Evolutionary conservation across 2,797 vertebrate species (phyloP).

Genomic region (Chaenodraco wilsoni): DNA sequence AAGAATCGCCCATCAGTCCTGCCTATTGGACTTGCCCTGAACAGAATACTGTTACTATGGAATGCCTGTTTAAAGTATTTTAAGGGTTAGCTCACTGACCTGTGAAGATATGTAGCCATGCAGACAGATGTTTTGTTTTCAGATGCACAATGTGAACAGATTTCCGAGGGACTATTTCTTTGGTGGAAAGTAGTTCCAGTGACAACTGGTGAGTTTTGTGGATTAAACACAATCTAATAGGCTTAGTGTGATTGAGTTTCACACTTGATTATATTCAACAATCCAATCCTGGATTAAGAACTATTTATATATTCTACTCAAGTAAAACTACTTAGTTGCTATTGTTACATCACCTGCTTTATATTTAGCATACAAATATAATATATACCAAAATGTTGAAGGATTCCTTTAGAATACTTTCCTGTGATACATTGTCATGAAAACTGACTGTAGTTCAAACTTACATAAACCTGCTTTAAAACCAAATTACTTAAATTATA

Average conservation of each 20-base stretch:
- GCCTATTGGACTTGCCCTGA: background rate
- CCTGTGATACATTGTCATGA: background rate
- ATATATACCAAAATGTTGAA: background rate
- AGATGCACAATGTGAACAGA: background rate
- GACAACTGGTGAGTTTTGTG: background rate
- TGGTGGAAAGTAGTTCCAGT: background rate
- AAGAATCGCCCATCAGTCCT: no score
- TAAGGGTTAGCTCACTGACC: background rate
- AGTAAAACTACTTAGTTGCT: no score
- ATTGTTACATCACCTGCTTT: background rate
- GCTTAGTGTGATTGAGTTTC: background rate
- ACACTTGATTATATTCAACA: background rate
- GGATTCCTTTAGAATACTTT: background rate
- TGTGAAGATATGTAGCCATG: background rate
- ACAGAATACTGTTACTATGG: slow-evolving; percentile 1
- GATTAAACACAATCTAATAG: no score
- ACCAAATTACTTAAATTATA: no score
- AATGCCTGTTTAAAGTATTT: background rate
- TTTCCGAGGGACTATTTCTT: background rate
- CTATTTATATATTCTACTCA: background rate
- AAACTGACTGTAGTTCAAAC: no score
- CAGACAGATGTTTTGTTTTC: background rate
- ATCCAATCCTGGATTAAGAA: background rate
- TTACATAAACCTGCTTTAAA: no score
- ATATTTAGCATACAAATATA: background rate